Evolutionary conservation across 2,113 vertebrate genomes (phyloP).

Genomic region (Limanda limanda): DNA sequence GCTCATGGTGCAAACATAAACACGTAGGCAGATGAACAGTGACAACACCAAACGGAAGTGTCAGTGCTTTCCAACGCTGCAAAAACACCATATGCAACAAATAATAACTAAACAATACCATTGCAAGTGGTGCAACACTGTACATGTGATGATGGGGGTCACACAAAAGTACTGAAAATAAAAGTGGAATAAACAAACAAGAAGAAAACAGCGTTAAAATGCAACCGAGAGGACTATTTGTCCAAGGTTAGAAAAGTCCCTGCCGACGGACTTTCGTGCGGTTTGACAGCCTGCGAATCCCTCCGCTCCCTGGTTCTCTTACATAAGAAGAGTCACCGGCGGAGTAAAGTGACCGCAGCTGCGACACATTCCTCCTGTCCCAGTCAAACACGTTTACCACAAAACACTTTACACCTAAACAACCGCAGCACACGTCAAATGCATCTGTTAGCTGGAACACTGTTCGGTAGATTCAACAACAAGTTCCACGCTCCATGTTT

Average conservation of each 20-base stretch:
- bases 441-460: neutral
- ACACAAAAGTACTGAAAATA: neutral
- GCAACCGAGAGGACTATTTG: neutral
- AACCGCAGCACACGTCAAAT: neutral
- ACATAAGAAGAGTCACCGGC: constrained; percentile 74
- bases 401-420: neutral
- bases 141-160: neutral
- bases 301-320: constrained; percentile 65
- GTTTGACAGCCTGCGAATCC: neutral
- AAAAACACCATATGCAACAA: neutral
- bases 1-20: constrained; percentile 66
- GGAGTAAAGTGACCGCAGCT: constrained; percentile 51
- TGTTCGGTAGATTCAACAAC: too few relatives aligned
- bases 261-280: constrained; percentile 32
- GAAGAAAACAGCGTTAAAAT: neutral
- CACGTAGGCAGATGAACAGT: constrained; percentile 16
- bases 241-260: constrained; percentile 17
- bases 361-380: constrained; percentile 19
- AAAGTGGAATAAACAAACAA: neutral
- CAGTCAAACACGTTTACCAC: neutral
- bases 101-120: neutral
- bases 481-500: neutral
- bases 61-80: neutral
- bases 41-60: neutral
- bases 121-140: neutral